phyloP scores from a whole-genome alignment of 2,888 invertebrate species.

The Tenthredo livida region DNA sequence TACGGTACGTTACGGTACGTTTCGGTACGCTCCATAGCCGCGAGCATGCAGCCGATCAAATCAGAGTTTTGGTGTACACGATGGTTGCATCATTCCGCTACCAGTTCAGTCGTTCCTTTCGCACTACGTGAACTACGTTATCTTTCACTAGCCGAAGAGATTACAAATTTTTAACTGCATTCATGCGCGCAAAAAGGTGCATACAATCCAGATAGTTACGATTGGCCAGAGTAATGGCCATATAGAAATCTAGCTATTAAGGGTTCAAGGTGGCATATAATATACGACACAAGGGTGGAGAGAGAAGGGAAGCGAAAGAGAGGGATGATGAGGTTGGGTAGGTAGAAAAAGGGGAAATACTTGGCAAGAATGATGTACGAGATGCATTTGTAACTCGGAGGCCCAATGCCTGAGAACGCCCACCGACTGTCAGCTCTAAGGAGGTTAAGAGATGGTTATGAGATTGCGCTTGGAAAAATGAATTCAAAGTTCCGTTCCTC shows the following conservation, averaged over 20 bases:
- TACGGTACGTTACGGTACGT: too few relatives aligned
- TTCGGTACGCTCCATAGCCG: slow-evolving; percentile 55
- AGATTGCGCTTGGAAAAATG: slow-evolving; percentile 65
- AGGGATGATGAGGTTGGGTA: slow-evolving; percentile 37
- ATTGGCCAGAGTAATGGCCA: too few relatives aligned
- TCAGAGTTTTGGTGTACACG: slow-evolving; percentile 69
- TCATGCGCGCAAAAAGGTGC: not conserved
- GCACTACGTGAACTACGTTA: not conserved
- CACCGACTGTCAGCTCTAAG: slow-evolving; percentile 61
- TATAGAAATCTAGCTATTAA: not conserved
- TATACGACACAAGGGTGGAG: not conserved
- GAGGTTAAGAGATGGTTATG: slow-evolving; percentile 65
- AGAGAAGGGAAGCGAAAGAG: slow-evolving; percentile 20
- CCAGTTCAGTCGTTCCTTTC: slow-evolving; percentile 54
- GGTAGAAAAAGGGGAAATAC: slow-evolving; percentile 43
- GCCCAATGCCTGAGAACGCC: slow-evolving; percentile 57
- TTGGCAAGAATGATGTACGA: slow-evolving; percentile 66
- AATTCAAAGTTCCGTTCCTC: slow-evolving; percentile 61
- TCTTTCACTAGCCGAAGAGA: not conserved
- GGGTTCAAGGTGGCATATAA: too few relatives aligned
- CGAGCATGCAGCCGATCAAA: slow-evolving; percentile 58
- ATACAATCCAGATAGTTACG: not conserved
- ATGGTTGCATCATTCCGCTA: slow-evolving; percentile 76
- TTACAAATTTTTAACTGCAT: not conserved
- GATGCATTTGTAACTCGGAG: slow-evolving; percentile 68